Percentiles rank a stretch among this genome's conserved stretches.
These are phyloP conservation scores for Caerostris darwini DNA, from an alignment of 1,140 invertebrate genomes.

Conservation along the genomic window DNA sequence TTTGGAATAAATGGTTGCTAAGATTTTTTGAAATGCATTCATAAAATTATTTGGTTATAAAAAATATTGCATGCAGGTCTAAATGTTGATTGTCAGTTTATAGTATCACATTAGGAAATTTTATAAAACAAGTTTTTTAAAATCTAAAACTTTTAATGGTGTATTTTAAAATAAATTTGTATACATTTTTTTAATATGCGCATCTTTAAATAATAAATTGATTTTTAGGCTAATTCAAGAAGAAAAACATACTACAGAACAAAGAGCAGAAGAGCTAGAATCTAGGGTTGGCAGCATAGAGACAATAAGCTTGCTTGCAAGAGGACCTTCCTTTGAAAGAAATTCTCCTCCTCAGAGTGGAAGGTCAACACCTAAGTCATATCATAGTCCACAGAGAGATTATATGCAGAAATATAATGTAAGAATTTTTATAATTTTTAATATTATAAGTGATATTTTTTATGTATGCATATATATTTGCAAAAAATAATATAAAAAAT, in stretches of 20 bases:
- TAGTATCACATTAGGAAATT: too few species aligned
- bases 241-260: conserved; percentile 98
- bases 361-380: conserved; percentile 89
- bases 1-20: neutral
- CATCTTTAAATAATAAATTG: too few species aligned
- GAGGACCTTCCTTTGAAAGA: conserved; percentile 87
- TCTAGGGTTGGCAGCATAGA: conserved; percentile 97
- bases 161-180: too few species aligned
- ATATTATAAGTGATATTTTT: neutral
- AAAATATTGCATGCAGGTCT: too few species aligned
- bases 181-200: too few species aligned
- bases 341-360: conserved; percentile 90
- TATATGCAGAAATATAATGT: conserved; percentile 92
- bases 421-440: conserved; percentile 80
- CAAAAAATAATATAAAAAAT: neutral
- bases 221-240: conserved; percentile 93
- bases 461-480: neutral
- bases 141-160: too few species aligned
- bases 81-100: too few species aligned
- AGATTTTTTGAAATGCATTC: neutral
- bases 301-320: conserved; percentile 92
- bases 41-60: neutral
- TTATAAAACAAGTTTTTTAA: too few species aligned
- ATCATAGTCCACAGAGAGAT: conserved; percentile 89
- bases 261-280: conserved; percentile 97